Evolutionary conservation across 2,888 invertebrate species (phyloP).

Genomic region (Andrena haemorrhoa): DNA sequence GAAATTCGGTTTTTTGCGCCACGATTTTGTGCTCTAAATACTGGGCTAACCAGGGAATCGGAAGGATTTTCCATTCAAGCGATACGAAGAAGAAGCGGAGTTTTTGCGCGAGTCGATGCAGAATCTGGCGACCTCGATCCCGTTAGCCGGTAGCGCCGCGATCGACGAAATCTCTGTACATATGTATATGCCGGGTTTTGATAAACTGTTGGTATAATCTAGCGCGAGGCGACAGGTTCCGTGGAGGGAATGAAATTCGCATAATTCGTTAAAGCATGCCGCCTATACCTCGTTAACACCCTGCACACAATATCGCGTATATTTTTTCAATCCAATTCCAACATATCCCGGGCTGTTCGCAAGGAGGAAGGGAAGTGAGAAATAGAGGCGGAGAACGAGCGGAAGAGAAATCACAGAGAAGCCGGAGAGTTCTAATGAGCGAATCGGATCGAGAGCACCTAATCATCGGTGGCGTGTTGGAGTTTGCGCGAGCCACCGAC

Average conservation of each 20-base stretch:
- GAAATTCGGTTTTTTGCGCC: not conserved
- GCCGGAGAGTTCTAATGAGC: not conserved
- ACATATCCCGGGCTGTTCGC: conserved; percentile 18
- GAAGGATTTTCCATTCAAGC: not conserved
- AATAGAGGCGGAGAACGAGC: not conserved
- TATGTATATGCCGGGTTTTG: not conserved
- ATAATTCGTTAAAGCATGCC: not conserved
- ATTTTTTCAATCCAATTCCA: conserved; percentile 63
- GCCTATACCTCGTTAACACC: conserved; percentile 9
- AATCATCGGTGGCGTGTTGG: not conserved
- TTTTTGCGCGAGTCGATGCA: not conserved
- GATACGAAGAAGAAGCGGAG: not conserved
- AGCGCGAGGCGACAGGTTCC: not conserved
- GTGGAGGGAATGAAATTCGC: not conserved
- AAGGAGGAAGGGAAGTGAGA: not conserved
- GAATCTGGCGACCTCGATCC: not conserved
- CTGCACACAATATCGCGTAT: conserved; percentile 40
- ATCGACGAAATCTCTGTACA: conserved; percentile 6
- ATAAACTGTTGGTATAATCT: conserved; percentile 4
- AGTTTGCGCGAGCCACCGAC: not conserved
- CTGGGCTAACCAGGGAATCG: not conserved
- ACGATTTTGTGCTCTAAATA: conserved; percentile 13
- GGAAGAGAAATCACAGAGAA: not conserved
- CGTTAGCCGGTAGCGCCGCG: not conserved
- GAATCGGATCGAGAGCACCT: not conserved